A percentile compares a stretch with the other conserved stretches of the same genome.
These are phyloP conservation scores for Caenorhabditis becei DNA, from an alignment of 2,888 invertebrate genomes.

Conservation along the genomic window DNA sequence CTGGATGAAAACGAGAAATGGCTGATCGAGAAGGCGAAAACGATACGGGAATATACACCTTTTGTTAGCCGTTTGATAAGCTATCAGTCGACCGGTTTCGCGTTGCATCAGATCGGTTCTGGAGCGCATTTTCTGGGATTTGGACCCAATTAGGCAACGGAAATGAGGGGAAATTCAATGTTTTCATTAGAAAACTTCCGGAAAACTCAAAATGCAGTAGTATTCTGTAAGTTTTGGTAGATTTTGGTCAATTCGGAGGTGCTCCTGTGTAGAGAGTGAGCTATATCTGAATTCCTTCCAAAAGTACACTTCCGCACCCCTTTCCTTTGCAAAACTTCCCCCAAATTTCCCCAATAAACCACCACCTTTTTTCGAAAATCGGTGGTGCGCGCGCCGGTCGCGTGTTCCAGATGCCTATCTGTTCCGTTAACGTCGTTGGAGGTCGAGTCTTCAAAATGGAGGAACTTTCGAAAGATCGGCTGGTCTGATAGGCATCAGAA, in stretches of 20 bases:
- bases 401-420: conserved; percentile 59
- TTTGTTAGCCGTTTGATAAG: conserved; percentile 25
- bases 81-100: conserved; percentile 21
- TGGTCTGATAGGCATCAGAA: background rate
- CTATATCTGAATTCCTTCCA: background rate
- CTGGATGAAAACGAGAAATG: conserved; percentile 38
- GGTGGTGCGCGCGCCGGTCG: conserved; percentile 47
- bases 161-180: no score
- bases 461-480: conserved; percentile 17
- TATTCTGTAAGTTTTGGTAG: no score
- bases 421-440: conserved; percentile 45
- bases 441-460: conserved; percentile 26
- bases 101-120: conserved; percentile 30
- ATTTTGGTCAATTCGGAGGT: no score
- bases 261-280: no score
- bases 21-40: background rate
- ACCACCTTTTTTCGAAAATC: background rate
- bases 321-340: background rate
- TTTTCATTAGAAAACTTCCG: no score
- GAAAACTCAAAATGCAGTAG: no score
- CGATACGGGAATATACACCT: conserved; percentile 45
- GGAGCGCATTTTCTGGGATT: no score
- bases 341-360: conserved; percentile 24
- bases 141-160: no score
- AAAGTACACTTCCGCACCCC: background rate